phyloP scores from a whole-genome alignment of 2,797 vertebrate genomes.

The Cryptoblepharus egeriae region DNA sequence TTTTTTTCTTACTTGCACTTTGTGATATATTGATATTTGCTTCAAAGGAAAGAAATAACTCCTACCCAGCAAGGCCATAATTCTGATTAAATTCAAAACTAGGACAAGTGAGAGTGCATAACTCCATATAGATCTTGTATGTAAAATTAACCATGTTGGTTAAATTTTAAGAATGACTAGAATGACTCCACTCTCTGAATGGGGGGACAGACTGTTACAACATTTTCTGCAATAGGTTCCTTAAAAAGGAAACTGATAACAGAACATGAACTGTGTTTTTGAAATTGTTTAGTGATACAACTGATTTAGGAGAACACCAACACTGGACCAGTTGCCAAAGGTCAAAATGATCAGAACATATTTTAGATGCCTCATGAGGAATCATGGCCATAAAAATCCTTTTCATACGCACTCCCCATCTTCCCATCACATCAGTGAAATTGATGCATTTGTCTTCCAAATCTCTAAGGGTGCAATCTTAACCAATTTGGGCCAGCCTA shows the following conservation, averaged over 20 bases:
- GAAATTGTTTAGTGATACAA: neutral
- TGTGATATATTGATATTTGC: neutral
- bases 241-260: conserved; percentile 1
- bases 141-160: neutral
- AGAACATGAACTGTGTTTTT: neutral
- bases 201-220: neutral
- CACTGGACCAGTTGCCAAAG: neutral
- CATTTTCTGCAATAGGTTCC: neutral
- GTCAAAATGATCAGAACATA: neutral
- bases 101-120: neutral
- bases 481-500: too few species aligned
- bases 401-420: neutral
- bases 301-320: neutral
- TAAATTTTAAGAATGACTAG: neutral
- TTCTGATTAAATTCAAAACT: neutral
- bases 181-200: neutral
- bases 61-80: neutral
- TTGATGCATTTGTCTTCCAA: neutral
- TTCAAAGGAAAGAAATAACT: neutral
- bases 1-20: neutral
- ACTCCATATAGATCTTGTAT: neutral
- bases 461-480: too few species aligned
- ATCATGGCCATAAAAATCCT: neutral
- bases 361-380: neutral
- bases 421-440: neutral